Percentiles rank a stretch among this genome's conserved stretches.
Evolutionary conservation across 2,888 invertebrate genomes (phyloP).

Genomic region (Galerucella calmariensis): DNA sequence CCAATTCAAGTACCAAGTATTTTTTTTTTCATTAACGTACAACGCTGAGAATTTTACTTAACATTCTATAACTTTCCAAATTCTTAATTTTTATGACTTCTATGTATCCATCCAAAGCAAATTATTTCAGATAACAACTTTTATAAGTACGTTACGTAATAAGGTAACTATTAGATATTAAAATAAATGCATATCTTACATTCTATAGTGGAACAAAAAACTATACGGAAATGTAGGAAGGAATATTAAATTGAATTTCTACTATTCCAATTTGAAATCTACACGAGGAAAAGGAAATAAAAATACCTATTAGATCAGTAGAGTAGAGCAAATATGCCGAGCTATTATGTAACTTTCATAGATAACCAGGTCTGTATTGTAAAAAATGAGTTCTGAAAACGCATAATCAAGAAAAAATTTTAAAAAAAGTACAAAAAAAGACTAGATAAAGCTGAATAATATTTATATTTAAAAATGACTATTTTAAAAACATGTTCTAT

Average conservation of each 20-base stretch:
- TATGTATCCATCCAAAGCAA: neutral
- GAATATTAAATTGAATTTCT: conserved; percentile 6
- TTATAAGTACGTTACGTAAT: neutral
- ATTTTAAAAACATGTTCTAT: too few relatives aligned
- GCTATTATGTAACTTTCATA: conserved; percentile 29
- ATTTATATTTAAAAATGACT: too few relatives aligned
- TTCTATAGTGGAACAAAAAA: neutral
- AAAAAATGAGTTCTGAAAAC: neutral
- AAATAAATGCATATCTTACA: conserved; percentile 12
- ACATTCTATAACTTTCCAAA: neutral
- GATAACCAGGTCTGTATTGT: conserved; percentile 7
- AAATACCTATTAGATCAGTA: conserved; percentile 41
- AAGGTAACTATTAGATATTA: conserved; percentile 10
- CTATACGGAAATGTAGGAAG: neutral
- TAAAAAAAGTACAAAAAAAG: too few relatives aligned
- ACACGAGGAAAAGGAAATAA: conserved; percentile 41
- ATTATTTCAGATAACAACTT: neutral
- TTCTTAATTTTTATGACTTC: neutral
- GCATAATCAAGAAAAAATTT: too few relatives aligned
- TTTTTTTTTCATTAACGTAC: too few relatives aligned
- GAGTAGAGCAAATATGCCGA: conserved; percentile 39
- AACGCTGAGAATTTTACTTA: neutral
- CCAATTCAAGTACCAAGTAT: too few relatives aligned
- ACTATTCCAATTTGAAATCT: conserved; percentile 13
- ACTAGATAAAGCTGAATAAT: too few relatives aligned